A percentile compares a stretch with the other conserved stretches of the same genome.
Evolutionary conservation across 2,113 vertebrate species (phyloP).

Genomic region (Thalassoma bifasciatum): DNA sequence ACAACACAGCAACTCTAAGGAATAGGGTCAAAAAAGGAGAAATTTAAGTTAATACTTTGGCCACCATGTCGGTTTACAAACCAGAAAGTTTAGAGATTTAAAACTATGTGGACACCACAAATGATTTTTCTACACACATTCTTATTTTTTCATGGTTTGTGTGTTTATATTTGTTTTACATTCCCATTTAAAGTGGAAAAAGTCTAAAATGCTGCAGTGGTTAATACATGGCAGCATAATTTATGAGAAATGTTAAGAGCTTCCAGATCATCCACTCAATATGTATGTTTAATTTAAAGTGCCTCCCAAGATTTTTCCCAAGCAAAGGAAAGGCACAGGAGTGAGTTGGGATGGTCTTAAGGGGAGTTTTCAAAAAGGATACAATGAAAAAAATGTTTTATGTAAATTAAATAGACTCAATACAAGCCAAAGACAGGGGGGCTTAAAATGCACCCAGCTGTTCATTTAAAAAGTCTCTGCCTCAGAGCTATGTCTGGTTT

Average conservation of each 20-base stretch:
- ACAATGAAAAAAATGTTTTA: background rate
- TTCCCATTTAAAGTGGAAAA: background rate
- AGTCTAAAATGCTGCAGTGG: constrained; percentile 20
- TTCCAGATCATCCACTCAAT: constrained; percentile 58
- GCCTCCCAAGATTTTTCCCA: constrained; percentile 29
- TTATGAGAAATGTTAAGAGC: constrained; percentile 58
- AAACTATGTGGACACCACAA: no score
- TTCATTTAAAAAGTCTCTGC: constrained; percentile 42
- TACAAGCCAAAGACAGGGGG: background rate
- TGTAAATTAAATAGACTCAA: background rate
- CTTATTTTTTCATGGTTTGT: no score
- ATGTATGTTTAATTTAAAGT: constrained; percentile 73
- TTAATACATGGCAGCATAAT: constrained; percentile 66
- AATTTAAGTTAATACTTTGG: no score
- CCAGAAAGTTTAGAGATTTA: no score
- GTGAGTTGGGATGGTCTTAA: background rate
- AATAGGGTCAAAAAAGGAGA: no score
- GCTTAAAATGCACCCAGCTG: constrained; percentile 10
- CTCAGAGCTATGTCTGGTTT: constrained; percentile 28
- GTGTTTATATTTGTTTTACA: no score
- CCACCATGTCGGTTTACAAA: no score
- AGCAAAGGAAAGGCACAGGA: background rate
- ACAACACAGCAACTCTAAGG: no score
- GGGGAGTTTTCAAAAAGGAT: constrained; percentile 4
- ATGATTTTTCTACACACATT: background rate